phyloP scores from a whole-genome alignment of 2,888 invertebrate species.

The Harpalus rufipes region DNA sequence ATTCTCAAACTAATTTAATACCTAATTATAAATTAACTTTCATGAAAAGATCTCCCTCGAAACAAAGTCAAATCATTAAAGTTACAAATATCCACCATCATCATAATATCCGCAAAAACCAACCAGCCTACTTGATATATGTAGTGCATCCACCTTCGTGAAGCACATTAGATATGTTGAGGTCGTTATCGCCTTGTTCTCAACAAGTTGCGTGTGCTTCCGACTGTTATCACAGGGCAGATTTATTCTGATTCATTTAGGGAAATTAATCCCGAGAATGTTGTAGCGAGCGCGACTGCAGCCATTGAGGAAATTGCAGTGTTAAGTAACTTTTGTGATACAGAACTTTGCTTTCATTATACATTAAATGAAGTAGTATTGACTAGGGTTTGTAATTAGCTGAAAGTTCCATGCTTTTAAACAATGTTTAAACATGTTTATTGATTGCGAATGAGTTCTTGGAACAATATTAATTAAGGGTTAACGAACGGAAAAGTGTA shows the following conservation, averaged over 20 bases:
- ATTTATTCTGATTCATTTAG: constrained; percentile 49
- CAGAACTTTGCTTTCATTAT: constrained; percentile 34
- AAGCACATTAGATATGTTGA: constrained; percentile 39
- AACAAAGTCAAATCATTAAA: not conserved
- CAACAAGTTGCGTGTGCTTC: constrained; percentile 46
- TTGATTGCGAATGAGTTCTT: not conserved
- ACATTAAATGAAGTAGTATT: constrained; percentile 13
- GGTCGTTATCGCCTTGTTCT: constrained; percentile 46
- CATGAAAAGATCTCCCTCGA: not conserved
- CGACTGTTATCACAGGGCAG: constrained; percentile 27
- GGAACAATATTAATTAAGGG: not conserved
- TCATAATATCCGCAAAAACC: constrained; percentile 22
- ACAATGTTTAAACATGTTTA: not conserved
- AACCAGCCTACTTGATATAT: not conserved
- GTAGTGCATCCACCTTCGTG: constrained; percentile 28
- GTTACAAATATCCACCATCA: constrained; percentile 36
- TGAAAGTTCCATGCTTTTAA: not conserved
- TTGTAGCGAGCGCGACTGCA: constrained; percentile 14
- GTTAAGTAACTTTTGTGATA: constrained; percentile 42
- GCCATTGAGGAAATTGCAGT: constrained; percentile 36
- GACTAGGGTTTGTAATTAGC: constrained; percentile 25
- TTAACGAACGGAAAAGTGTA: not conserved
- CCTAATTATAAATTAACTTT: constrained; percentile 39
- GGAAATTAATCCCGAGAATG: constrained; percentile 36
- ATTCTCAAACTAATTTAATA: constrained; percentile 22